Evolutionary conservation across 2,113 vertebrate species (phyloP), one percentile per base, ranked within the genome.

Genomic region (Budorcas taxicolor): DNA sequence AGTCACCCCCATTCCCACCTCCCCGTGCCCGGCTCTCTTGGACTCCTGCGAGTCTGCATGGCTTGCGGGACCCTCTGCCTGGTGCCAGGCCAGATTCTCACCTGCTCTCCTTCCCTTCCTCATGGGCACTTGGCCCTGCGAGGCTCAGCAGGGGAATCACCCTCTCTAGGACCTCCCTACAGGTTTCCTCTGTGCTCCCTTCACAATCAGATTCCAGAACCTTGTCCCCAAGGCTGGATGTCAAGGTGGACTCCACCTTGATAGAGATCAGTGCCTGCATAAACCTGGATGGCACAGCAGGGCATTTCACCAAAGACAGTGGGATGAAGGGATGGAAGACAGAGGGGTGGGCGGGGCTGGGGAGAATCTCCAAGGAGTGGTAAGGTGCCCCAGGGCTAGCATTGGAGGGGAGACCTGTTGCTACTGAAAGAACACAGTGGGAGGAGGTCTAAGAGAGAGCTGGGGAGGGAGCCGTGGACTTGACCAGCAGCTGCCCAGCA

Each of bases 1-100:
- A 10, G 55, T 60, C 15, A 13, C 53, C 27, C 15, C 53, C 5
- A 21, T 16, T 50, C 78, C 58, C 8, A 7, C 45, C 3, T 29
- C 64, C 15, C 16, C 25, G 0, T 0, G 5, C 45, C 47, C 1
- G 5, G 43, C 31, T 33, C 81, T n/a, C 55, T 7, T 25, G 19
- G 87, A 40, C 40, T 45, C 78, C 76, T 10, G 33, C 1, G 4
- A 2, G 27, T 33, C 62, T 15, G 0, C 1, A 0, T 23, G 27
- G 33, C 31, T 64, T 4, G 55, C 12, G 4, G 40, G 47, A 5
- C 33, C 31, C 31, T 47, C 89, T 60, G 33, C 71, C 82, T 4
- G 29, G 17, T 13, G 1, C 13, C 4, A 47, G 16, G 9, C 81
- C 21, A 43, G 76, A 1, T 11, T 27, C 60, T 40, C 3, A 3